Evolutionary conservation across 2,113 vertebrate genomes (phyloP).

Genomic region (Vulpes lagopus): DNA sequence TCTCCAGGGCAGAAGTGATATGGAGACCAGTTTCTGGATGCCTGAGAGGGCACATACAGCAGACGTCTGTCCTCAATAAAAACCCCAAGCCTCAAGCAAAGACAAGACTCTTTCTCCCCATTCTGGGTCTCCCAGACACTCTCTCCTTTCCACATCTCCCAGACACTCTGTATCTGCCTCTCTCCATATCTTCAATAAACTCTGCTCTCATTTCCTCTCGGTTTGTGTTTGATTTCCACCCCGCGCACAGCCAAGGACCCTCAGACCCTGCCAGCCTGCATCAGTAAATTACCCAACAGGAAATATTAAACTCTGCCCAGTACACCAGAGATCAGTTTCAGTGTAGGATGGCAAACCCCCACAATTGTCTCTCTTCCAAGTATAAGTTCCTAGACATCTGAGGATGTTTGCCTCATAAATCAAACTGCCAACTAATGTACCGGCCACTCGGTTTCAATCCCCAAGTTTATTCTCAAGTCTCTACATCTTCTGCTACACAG

Average conservation of each 20-base stretch:
- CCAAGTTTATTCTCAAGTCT: not conserved
- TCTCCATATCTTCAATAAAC: not conserved
- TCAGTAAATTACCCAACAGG: not conserved
- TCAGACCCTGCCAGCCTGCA: not conserved
- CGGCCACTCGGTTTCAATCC: not conserved
- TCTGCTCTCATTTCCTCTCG: not conserved
- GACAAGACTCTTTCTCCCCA: not conserved
- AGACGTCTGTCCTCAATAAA: not conserved
- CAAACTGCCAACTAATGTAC: not conserved
- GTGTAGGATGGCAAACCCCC: not conserved
- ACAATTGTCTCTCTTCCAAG: not conserved
- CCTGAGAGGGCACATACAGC: not conserved
- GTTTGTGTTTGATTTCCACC: not conserved
- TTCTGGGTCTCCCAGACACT: not conserved
- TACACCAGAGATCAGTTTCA: not conserved
- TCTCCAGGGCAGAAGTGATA: not conserved
- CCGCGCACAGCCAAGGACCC: not conserved
- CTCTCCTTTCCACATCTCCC: not conserved
- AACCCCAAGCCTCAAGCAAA: not conserved
- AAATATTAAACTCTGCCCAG: not conserved
- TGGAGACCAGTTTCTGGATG: not conserved
- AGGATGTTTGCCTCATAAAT: not conserved
- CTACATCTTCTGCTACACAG: not conserved
- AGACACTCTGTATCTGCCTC: not conserved
- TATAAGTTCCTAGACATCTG: not conserved